A percentile compares a stretch with the other conserved stretches of the same genome.
phyloP scores from a whole-genome alignment of 1,140 invertebrate genomes.

The Lasioglossum albipes region DNA sequence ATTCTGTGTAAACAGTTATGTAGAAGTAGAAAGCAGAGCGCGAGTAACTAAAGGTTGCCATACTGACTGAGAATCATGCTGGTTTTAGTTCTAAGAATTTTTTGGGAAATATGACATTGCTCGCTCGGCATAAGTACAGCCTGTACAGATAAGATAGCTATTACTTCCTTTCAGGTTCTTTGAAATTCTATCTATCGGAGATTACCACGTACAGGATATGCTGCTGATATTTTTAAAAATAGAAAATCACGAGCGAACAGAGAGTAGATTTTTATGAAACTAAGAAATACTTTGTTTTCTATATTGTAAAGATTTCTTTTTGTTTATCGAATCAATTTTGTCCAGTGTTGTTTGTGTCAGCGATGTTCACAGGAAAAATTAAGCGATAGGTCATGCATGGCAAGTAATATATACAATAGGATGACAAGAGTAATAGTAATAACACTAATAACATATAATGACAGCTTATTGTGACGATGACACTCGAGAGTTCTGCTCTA shows the following conservation, averaged over 20 bases:
- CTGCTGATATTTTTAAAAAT: neutral
- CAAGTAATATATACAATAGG: conserved; percentile 53
- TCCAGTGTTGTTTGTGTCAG: neutral
- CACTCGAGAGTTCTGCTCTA: conserved; percentile 48
- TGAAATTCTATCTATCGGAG: conserved; percentile 11
- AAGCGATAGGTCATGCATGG: conserved; percentile 14
- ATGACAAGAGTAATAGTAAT: conserved; percentile 56
- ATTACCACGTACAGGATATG: conserved; percentile 10
- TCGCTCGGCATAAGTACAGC: conserved; percentile 4
- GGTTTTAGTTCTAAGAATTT: neutral
- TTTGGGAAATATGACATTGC: conserved; percentile 1
- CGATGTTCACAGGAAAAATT: conserved; percentile 30
- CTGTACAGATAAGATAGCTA: conserved; percentile 51
- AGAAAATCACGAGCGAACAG: neutral
- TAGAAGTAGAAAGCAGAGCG: no score
- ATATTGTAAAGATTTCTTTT: neutral
- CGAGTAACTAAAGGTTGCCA: no score
- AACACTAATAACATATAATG: conserved; percentile 57
- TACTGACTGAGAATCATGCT: neutral
- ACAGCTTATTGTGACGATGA: conserved; percentile 59
- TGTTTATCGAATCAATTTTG: neutral
- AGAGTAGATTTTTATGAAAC: neutral
- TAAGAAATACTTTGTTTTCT: neutral
- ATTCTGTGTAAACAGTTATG: no score
- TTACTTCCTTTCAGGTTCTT: conserved; percentile 41